Evolutionary conservation across 2,113 vertebrate genomes (phyloP).

Genomic region (Peromyscus maniculatus): DNA sequence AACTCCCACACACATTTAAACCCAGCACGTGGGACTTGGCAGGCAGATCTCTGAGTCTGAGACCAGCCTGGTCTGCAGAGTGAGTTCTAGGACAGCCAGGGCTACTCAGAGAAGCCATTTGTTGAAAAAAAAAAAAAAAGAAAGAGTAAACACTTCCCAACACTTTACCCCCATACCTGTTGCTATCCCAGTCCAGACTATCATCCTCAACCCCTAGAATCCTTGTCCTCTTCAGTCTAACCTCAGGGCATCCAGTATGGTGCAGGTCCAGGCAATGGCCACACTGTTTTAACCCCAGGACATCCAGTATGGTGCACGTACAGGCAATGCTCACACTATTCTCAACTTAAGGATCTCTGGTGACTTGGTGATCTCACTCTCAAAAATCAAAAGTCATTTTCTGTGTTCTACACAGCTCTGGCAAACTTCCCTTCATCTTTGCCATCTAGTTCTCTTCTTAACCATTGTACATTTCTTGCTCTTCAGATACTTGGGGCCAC

Average conservation of each 20-base stretch:
- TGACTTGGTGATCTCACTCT: neutral
- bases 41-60: too few relatives aligned
- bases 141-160: neutral
- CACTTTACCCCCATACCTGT: neutral
- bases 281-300: too few relatives aligned
- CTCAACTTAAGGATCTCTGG: neutral
- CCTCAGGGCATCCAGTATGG: neutral
- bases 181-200: neutral
- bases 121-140: too few relatives aligned
- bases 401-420: neutral
- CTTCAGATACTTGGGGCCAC: neutral
- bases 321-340: neutral
- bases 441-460: neutral
- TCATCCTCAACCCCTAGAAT: neutral
- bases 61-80: too few relatives aligned
- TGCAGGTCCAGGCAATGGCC: too few relatives aligned
- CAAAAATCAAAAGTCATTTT: neutral
- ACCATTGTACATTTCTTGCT: neutral
- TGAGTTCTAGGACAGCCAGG: too few relatives aligned
- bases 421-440: neutral
- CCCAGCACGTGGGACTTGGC: too few relatives aligned
- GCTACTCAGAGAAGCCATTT: too few relatives aligned
- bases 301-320: too few relatives aligned
- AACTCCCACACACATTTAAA: neutral
- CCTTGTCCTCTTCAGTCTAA: neutral